A percentile compares a stretch with the other conserved stretches of the same genome.
Conservation (phyloP, 92 coral and sea anemone species). For the Epizoanthus fatuus region DNA sequence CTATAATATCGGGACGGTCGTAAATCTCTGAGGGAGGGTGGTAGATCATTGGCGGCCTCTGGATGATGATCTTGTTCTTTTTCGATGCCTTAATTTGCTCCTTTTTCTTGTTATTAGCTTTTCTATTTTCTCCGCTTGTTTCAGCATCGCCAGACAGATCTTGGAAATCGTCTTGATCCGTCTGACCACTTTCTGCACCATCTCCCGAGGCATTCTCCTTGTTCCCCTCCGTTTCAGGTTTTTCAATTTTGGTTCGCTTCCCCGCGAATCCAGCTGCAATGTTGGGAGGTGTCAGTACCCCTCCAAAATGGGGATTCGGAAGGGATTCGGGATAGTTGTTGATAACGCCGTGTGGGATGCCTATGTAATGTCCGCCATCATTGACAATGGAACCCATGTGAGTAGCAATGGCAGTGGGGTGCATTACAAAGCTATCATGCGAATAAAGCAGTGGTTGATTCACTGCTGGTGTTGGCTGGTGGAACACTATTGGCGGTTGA, state of each 20-base stretch:
- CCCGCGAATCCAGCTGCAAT: slow-evolving; percentile 6
- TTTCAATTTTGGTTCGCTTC: slow-evolving; percentile 72
- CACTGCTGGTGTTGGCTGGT: slow-evolving; percentile 98
- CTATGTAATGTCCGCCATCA: slow-evolving; percentile 95
- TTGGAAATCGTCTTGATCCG: neutral
- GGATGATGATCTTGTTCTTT: slow-evolving; percentile 91
- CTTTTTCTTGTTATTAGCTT: slow-evolving; percentile 22
- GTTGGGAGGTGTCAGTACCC: slow-evolving; percentile 7
- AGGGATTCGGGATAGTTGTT: slow-evolving; percentile 80
- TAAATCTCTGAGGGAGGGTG: slow-evolving; percentile 99
- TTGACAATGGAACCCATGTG: slow-evolving; percentile 96
- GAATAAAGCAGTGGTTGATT: slow-evolving; percentile 96
- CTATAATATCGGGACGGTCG: slow-evolving; percentile 91
- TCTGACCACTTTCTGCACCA: neutral
- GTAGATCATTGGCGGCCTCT: slow-evolving; percentile 94
- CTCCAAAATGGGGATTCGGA: slow-evolving; percentile 20
- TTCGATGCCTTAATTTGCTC: slow-evolving; percentile 75
- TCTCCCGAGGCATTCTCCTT: neutral
- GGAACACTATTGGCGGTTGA: slow-evolving; percentile 98
- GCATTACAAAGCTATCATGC: slow-evolving; percentile 93
- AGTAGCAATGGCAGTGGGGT: slow-evolving; percentile 90
- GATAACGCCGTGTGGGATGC: slow-evolving; percentile 92
- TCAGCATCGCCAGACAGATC: slow-evolving; percentile 16
- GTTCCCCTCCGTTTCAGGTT: slow-evolving; percentile 55
- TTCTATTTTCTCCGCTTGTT: slow-evolving; percentile 21